A percentile compares a stretch with the other conserved stretches of the same genome.
Evolutionary conservation across 2,797 vertebrate species (phyloP).

Genomic region (Tachyglossus aculeatus): DNA sequence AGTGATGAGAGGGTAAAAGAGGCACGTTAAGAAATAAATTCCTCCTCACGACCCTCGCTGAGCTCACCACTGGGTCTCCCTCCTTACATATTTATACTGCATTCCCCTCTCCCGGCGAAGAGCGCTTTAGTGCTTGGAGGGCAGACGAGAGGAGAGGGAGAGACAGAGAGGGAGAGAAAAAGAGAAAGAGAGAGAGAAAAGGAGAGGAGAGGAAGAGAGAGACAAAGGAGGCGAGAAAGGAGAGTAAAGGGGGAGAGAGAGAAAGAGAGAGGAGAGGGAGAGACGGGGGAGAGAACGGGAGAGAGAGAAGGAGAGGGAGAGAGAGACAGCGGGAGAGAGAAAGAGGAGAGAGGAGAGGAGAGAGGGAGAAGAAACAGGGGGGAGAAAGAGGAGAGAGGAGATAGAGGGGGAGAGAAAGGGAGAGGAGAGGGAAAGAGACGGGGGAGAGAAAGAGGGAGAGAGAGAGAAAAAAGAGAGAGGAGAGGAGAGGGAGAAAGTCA

Average conservation of each 20-base stretch:
- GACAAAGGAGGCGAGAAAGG: background rate
- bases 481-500: background rate
- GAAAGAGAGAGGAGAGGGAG: background rate
- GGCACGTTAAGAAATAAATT: constrained; percentile 78
- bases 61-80: constrained; percentile 74
- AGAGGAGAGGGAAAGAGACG: no score
- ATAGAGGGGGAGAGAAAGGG: background rate
- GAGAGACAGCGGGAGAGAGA: background rate
- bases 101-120: constrained; percentile 67
- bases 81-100: constrained; percentile 78
- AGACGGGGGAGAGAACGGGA: background rate
- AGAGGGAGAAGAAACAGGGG: background rate
- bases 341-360: background rate
- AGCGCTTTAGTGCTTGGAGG: constrained; percentile 60
- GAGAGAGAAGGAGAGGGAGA: background rate
- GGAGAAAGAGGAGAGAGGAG: background rate
- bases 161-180: background rate
- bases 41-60: constrained; percentile 76
- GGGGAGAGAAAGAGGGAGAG: background rate
- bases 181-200: background rate
- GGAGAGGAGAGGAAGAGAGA: background rate
- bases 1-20: constrained; percentile 78
- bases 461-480: background rate
- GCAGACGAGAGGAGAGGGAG: constrained; percentile 4
- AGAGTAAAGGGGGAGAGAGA: background rate